These are phyloP conservation scores for Odontamblyopus rebecca DNA, from an alignment of 2,797 vertebrate genomes.

Conservation along the genomic window DNA sequence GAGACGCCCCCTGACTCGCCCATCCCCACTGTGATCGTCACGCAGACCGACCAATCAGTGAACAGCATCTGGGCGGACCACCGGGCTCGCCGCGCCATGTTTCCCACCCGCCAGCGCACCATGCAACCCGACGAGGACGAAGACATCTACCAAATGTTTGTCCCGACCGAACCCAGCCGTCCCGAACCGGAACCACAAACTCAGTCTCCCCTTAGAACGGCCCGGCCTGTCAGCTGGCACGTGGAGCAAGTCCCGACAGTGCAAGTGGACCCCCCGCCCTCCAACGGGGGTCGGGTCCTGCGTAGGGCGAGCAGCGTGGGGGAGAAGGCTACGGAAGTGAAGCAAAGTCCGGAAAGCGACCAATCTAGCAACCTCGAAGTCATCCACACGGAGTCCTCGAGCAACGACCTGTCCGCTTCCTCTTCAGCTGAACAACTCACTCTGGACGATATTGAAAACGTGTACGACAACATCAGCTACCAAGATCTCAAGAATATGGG, in stretches of 20 bases:
- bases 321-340: constrained; percentile 77
- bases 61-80: constrained; percentile 94
- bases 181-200: constrained; percentile 70
- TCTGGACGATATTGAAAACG: constrained; percentile 89
- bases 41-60: constrained; percentile 75
- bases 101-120: constrained; percentile 85
- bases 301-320: constrained; percentile 92
- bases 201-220: constrained; percentile 65
- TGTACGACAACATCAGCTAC: constrained; percentile 97
- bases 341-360: constrained; percentile 54
- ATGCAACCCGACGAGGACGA: constrained; percentile 88
- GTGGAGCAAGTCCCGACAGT: constrained; percentile 78
- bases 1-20: constrained; percentile 73
- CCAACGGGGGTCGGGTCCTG: constrained; percentile 76
- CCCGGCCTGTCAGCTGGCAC: constrained; percentile 94
- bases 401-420: constrained; percentile 77
- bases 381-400: constrained; percentile 75
- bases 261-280: constrained; percentile 64
- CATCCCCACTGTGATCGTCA: constrained; percentile 72
- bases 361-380: constrained; percentile 56
- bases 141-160: constrained; percentile 95
- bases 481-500: constrained; percentile 94
- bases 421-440: constrained; percentile 90
- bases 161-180: constrained; percentile 81
- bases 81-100: constrained; percentile 89